phyloP scores from a whole-genome alignment of 2,888 invertebrate genomes.

The Mechanitis mazaeus region DNA sequence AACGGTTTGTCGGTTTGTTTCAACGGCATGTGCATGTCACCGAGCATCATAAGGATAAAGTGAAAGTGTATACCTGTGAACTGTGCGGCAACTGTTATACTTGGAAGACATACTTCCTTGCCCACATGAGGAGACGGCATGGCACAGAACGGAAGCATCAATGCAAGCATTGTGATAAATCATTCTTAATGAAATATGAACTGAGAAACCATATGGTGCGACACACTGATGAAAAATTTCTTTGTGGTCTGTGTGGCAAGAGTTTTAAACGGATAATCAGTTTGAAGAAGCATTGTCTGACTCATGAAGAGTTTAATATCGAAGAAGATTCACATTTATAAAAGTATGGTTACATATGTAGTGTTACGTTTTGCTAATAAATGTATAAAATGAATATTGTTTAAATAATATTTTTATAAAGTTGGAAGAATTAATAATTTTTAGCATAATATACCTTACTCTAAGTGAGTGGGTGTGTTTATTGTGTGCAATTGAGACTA shows the following conservation, averaged over 20 bases:
- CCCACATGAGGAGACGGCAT: constrained; percentile 57
- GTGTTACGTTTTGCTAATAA: too few species aligned
- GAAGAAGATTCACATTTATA: not conserved
- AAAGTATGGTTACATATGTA: too few species aligned
- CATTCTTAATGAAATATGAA: constrained; percentile 34
- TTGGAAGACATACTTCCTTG: constrained; percentile 56
- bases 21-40: constrained; percentile 43
- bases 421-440: too few species aligned
- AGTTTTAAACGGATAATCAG: constrained; percentile 35
- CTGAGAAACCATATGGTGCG: constrained; percentile 36
- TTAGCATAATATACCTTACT: too few species aligned
- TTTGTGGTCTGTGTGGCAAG: constrained; percentile 40
- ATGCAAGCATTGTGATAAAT: constrained; percentile 37
- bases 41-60: constrained; percentile 41
- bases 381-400: too few species aligned
- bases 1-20: constrained; percentile 38
- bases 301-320: constrained; percentile 26
- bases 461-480: too few species aligned
- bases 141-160: constrained; percentile 43
- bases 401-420: too few species aligned
- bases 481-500: too few species aligned
- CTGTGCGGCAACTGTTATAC: constrained; percentile 57
- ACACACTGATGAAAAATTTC: constrained; percentile 32
- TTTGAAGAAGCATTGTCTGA: constrained; percentile 36
- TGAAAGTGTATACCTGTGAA: constrained; percentile 41